Conservation (phyloP, 2,113 vertebrate genomes). For the Formicarius rufipectus region DNA sequence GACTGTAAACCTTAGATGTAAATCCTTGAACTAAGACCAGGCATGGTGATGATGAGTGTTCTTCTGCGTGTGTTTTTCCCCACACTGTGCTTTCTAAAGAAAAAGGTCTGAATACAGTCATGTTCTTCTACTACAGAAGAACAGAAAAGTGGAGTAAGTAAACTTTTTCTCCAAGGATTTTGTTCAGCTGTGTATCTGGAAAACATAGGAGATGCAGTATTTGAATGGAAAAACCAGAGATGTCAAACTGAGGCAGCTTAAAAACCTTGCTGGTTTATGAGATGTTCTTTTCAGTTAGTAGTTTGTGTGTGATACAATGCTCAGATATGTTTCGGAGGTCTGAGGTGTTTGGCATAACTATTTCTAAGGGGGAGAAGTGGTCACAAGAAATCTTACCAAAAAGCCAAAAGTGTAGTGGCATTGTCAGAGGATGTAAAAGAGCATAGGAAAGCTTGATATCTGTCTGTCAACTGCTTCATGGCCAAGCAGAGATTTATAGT, state of each 20-base stretch:
- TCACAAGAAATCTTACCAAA: neutral
- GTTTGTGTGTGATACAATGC: neutral
- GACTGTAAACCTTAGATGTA: accelerated
- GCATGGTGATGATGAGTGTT: neutral
- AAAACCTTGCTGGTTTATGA: neutral
- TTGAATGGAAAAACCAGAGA: neutral
- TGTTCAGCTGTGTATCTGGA: neutral
- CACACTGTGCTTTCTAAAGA: neutral
- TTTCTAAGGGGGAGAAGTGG: neutral
- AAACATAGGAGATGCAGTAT: neutral
- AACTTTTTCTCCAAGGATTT: neutral
- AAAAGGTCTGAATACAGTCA: neutral
- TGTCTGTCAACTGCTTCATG: neutral
- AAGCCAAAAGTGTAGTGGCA: accelerated
- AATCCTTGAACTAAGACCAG: neutral
- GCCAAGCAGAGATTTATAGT: neutral
- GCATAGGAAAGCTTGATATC: neutral
- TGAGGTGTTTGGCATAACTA: neutral
- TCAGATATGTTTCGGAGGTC: neutral
- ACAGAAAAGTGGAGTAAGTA: neutral
- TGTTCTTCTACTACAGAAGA: neutral
- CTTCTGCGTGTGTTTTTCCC: neutral
- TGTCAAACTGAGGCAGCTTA: neutral
- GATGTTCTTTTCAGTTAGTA: neutral
- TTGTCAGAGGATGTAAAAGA: neutral